These are phyloP conservation scores for Unio pictorum DNA, from an alignment of 2,888 invertebrate species.

Conservation along the genomic window DNA sequence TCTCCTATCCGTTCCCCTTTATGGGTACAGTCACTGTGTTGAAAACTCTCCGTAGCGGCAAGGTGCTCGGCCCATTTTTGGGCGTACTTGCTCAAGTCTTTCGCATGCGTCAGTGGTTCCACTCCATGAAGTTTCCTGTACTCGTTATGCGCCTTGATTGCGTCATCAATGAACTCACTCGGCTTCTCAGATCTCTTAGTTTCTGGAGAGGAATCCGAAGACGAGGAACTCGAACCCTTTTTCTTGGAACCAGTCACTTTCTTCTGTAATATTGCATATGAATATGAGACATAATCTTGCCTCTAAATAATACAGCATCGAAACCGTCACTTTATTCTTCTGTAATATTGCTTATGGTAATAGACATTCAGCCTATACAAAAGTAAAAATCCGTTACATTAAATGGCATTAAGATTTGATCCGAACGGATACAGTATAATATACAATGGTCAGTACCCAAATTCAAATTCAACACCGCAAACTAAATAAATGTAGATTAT, in stretches of 20 bases:
- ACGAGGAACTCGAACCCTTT: constrained; percentile 72
- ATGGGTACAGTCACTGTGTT: constrained; percentile 81
- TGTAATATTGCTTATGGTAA: constrained; percentile 17
- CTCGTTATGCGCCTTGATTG: constrained; percentile 58
- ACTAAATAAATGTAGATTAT: too few relatives aligned
- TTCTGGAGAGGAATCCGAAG: constrained; percentile 78
- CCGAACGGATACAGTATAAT: too few relatives aligned
- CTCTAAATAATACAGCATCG: constrained; percentile 71
- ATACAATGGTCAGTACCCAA: too few relatives aligned
- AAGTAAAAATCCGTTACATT: too few relatives aligned
- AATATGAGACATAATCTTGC: constrained; percentile 6
- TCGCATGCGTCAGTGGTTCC: constrained; percentile 46
- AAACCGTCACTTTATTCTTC: constrained; percentile 53
- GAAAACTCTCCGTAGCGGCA: constrained; percentile 85
- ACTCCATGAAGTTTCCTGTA: constrained; percentile 39
- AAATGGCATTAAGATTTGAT: too few relatives aligned
- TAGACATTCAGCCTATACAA: not conserved
- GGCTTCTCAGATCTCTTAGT: constrained; percentile 81
- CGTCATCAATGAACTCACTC: constrained; percentile 57
- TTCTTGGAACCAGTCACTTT: constrained; percentile 75
- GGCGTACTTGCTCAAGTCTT: constrained; percentile 68
- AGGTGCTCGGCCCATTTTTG: constrained; percentile 92
- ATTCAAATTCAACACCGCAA: too few relatives aligned
- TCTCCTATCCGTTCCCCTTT: constrained; percentile 78
- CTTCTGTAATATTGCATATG: constrained; percentile 20